Evolutionary conservation across 2,113 vertebrate species (phyloP).

Genomic region (Heloderma charlesbogerti): DNA sequence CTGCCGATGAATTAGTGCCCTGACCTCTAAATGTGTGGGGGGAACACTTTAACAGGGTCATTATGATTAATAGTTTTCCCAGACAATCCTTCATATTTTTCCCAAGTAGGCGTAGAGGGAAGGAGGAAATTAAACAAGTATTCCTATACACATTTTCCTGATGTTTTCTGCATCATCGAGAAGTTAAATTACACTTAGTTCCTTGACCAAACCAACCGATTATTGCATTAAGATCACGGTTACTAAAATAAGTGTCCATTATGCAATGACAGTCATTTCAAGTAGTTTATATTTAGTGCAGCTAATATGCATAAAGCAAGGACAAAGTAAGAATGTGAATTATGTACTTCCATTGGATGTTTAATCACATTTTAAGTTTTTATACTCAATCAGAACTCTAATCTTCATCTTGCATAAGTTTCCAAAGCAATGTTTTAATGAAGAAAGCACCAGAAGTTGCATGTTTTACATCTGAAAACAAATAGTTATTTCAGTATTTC

Average conservation of each 20-base stretch:
- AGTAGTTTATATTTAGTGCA: constrained; percentile 40
- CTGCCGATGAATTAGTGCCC: constrained; percentile 59
- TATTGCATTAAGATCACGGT: constrained; percentile 58
- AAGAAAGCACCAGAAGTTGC: background rate
- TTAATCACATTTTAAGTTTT: constrained; percentile 25
- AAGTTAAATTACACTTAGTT: constrained; percentile 71
- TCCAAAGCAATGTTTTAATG: background rate
- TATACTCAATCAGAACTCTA: constrained; percentile 13
- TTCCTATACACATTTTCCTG: constrained; percentile 68
- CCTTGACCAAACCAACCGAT: constrained; percentile 65
- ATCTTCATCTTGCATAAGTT: constrained; percentile 17
- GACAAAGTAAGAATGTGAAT: constrained; percentile 32
- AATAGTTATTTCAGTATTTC: background rate
- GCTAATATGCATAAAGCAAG: constrained; percentile 29
- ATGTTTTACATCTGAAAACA: background rate
- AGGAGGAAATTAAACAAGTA: constrained; percentile 75
- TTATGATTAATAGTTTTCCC: constrained; percentile 68
- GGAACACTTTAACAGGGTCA: constrained; percentile 58
- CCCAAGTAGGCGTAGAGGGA: constrained; percentile 58
- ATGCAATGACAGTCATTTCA: constrained; percentile 37
- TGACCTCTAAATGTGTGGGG: constrained; percentile 47
- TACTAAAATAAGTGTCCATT: constrained; percentile 53
- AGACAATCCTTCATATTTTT: constrained; percentile 70
- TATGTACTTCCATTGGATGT: background rate
- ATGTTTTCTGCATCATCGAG: constrained; percentile 72